Conservation (phyloP, 37 sponge, comb jelly and placozoan species). For the Oopsacas minuta region DNA sequence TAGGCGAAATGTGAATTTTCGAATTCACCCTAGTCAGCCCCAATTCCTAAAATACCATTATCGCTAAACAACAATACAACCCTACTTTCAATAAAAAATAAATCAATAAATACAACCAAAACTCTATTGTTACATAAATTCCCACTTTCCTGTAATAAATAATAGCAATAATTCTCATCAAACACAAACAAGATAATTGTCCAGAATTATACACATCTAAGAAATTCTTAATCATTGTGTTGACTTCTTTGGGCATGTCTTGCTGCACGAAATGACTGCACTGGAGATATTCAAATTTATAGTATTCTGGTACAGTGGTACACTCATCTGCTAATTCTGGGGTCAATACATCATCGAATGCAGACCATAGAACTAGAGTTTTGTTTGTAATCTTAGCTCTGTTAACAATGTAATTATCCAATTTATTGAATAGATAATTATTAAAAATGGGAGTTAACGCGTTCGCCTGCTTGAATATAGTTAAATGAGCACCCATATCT, state of each 20-base stretch:
- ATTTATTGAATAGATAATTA: constrained; percentile 30
- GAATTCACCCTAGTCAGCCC: no score
- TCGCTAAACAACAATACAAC: no score
- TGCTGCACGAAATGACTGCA: constrained; percentile 10
- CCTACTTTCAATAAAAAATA: no score
- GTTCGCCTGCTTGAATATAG: constrained; percentile 45
- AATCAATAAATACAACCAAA: no score
- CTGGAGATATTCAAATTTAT: not conserved
- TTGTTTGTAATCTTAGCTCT: not conserved
- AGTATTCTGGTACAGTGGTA: not conserved
- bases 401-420: not conserved
- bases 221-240: not conserved
- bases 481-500: constrained; percentile 47
- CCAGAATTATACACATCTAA: no score
- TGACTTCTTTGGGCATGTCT: not conserved
- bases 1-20: no score
- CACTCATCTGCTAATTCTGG: not conserved
- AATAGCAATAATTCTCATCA: no score
- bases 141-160: no score
- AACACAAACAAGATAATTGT: no score
- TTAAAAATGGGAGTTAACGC: constrained; percentile 61
- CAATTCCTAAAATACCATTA: no score
- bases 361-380: not conserved
- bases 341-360: not conserved
- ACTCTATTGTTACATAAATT: no score